A percentile compares a stretch with the other conserved stretches of the same genome.
Evolutionary conservation across 2,113 vertebrate genomes (phyloP).

Genomic region (Crotalus helleri): DNA sequence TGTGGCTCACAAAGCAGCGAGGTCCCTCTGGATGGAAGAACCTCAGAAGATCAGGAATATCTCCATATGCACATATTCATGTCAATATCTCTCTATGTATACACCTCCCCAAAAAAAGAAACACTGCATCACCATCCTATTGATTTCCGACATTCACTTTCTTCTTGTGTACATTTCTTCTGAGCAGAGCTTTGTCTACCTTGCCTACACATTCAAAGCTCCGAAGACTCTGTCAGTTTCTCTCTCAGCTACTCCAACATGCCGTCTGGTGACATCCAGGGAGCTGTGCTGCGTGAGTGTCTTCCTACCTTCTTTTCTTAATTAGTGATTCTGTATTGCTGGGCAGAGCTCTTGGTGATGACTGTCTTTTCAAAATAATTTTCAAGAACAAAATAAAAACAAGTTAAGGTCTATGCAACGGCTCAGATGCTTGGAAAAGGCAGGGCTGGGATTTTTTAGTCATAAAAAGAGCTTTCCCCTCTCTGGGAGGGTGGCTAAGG

Average conservation of each 20-base stretch:
- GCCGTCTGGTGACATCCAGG: not conserved
- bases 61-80: not conserved
- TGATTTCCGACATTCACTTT: not conserved
- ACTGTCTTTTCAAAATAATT: not conserved
- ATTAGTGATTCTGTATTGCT: not conserved
- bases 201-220: not conserved
- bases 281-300: no score
- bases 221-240: not conserved
- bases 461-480: not conserved
- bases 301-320: not conserved
- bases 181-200: not conserved
- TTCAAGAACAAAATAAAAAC: not conserved
- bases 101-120: not conserved
- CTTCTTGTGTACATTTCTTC: not conserved
- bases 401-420: not conserved
- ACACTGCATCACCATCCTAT: not conserved
- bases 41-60: not conserved
- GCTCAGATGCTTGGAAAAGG: not conserved
- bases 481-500: constrained; percentile 2
- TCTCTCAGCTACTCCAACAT: not conserved
- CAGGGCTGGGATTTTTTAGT: not conserved
- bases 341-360: not conserved
- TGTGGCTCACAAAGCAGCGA: not conserved
- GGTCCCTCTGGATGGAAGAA: not conserved
- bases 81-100: not conserved